These are phyloP conservation scores for Catalaphyllia jardinei DNA, from an alignment of 64 coral and sea anemone species.

Conservation along the genomic window DNA sequence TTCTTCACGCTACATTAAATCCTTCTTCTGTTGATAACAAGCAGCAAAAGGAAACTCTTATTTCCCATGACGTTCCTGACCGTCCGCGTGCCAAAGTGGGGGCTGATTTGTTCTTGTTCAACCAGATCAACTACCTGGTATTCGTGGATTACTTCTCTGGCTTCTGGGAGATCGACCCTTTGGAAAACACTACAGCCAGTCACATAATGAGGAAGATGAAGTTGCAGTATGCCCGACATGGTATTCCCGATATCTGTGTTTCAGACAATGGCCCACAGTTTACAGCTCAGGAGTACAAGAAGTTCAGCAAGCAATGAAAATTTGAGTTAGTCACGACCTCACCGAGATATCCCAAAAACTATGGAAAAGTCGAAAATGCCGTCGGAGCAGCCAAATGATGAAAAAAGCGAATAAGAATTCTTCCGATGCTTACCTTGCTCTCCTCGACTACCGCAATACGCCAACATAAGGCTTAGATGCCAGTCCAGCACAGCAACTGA, in stretches of 20 bases:
- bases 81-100: not conserved
- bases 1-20: no score
- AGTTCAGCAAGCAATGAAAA: not conserved
- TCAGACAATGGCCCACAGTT: constrained; percentile 19
- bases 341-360: not conserved
- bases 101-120: no score
- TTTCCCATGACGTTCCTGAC: not conserved
- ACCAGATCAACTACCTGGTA: no score
- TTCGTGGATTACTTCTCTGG: no score
- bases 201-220: not conserved
- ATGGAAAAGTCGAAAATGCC: not conserved
- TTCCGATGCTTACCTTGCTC: no score
- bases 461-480: not conserved
- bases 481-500: not conserved
- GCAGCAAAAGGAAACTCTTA: not conserved
- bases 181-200: no score
- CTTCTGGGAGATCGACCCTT: no score
- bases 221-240: not conserved
- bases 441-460: not conserved
- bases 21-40: not conserved
- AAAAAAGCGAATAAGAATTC: not conserved
- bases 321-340: no score
- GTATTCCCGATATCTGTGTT: not conserved
- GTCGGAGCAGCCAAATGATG: not conserved
- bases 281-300: not conserved